Evolutionary conservation across 2,888 invertebrate genomes (phyloP), one percentile per base, ranked within the genome.

Genomic region (Agrotis segetum): DNA sequence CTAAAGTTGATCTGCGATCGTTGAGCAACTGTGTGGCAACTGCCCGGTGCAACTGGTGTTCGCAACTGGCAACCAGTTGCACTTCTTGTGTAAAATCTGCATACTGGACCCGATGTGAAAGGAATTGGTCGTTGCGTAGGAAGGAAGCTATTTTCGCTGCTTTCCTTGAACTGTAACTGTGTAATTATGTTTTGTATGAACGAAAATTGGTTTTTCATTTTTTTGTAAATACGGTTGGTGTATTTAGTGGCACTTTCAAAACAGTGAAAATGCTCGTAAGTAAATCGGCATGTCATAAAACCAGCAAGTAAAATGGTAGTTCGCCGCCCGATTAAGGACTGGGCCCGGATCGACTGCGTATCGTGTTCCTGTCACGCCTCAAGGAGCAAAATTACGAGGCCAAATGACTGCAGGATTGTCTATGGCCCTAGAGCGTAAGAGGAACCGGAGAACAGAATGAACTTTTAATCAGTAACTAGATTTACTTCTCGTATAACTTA

Each of bases 41-140:
- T 65, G 66, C 44, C 24, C 46, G 40, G 59, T 74, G 74, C 67
- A 67, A 68, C 72, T 63, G 24, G 55, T 34, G 6, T 50, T 17
- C 75, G 34, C 70, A 29, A 56, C 77, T 17, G 63, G 24, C 73
- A 21, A 63, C 77, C 73, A 81, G 62, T 77, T 77, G 77, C 81
- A 77, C 40, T 29, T 58, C 70, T 80, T 66, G 74, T 77, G 77
- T 29, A 19, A 40, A 74, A 81, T 77, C 67, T 80, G 63, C 70
- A 81, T 81, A 77, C 80, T 47, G 40, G 53, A 47, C 67, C 16
- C 58, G 59, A 70, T 77, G 77, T 77, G 80, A 81, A 80, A 80
- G 80, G 79, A 64, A 64, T 40, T 49, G n/a, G 6, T 14, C 5
- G 4, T 24, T 47, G 56, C 16, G 52, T 21, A 29, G 52, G 21